Evolutionary conservation across 2,113 vertebrate genomes (phyloP).

Genomic region (Shinisaurus crocodilurus): DNA sequence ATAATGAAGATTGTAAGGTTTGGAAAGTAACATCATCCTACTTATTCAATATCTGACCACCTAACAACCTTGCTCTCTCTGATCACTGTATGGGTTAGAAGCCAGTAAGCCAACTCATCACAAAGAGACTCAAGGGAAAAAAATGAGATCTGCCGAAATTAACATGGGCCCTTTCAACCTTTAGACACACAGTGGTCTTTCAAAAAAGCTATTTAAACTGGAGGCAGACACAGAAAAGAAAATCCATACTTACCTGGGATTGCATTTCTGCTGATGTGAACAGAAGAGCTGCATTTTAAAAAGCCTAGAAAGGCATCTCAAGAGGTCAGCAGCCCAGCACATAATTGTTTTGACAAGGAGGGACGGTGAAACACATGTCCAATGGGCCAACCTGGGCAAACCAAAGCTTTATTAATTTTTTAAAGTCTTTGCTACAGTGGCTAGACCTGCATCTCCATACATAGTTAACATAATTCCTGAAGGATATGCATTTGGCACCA

Average conservation of each 20-base stretch:
- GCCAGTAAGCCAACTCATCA: background rate
- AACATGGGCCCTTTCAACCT: conserved; percentile 16
- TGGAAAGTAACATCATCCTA: background rate
- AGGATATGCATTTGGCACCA: conserved; percentile 81
- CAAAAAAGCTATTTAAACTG: background rate
- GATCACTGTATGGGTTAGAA: background rate
- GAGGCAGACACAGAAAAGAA: conserved; percentile 39
- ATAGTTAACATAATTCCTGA: conserved; percentile 75
- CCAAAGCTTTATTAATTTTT: conserved; percentile 65
- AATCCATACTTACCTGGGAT: conserved; percentile 59
- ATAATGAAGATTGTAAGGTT: background rate
- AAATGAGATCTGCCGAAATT: conserved; percentile 31
- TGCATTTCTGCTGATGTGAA: conserved; percentile 67
- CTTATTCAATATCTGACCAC: conserved; percentile 32
- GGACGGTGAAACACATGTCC: conserved; percentile 50
- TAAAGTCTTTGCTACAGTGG: conserved; percentile 71
- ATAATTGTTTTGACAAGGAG: background rate
- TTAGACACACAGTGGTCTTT: background rate
- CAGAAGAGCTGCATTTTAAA: conserved; percentile 35
- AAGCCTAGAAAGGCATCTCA: conserved; percentile 31
- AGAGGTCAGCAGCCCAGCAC: conserved; percentile 46
- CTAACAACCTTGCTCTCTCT: conserved; percentile 8
- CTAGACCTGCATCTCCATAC: conserved; percentile 70
- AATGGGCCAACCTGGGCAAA: conserved; percentile 71
- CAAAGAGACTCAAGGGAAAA: background rate